Evolutionary conservation across 2,888 invertebrate genomes (phyloP).

Genomic region (Dynastes maya): DNA sequence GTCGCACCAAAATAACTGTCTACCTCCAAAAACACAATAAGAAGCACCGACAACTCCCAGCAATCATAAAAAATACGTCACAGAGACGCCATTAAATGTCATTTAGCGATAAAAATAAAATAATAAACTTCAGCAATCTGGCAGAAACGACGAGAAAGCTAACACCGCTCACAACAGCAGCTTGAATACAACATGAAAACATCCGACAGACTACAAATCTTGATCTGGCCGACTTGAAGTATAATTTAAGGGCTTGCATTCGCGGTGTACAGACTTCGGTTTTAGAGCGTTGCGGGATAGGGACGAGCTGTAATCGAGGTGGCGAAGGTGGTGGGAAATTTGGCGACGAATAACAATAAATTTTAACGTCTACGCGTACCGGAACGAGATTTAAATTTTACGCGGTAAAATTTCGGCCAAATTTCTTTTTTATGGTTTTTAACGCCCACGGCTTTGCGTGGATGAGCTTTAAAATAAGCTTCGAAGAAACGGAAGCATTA

Average conservation of each 20-base stretch:
- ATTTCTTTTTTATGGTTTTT: constrained; percentile 31
- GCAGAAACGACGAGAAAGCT: not conserved
- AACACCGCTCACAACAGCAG: not conserved
- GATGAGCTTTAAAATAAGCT: constrained; percentile 5
- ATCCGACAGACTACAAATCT: constrained; percentile 4
- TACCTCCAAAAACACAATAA: not conserved
- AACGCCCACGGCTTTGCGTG: not conserved
- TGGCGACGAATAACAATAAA: constrained; percentile 38
- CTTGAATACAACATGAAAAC: not conserved
- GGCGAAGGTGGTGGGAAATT: constrained; percentile 1
- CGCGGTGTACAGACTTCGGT: not conserved
- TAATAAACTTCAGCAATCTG: constrained; percentile 25
- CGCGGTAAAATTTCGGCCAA: constrained; percentile 12
- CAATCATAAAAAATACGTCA: constrained; percentile 21
- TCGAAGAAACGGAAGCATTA: not conserved
- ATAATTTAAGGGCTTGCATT: constrained; percentile 28
- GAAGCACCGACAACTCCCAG: not conserved
- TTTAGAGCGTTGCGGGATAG: not conserved
- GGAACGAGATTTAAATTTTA: constrained; percentile 29
- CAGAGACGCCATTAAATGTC: not conserved
- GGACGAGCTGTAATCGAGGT: not conserved
- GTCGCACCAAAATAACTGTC: not conserved
- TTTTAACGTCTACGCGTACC: constrained; percentile 13
- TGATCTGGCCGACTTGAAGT: not conserved
- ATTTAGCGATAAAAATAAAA: constrained; percentile 25